Percentiles rank a stretch among this genome's conserved stretches.
Conservation (phyloP, 2,888 invertebrate species). For the Ophion costatus region DNA sequence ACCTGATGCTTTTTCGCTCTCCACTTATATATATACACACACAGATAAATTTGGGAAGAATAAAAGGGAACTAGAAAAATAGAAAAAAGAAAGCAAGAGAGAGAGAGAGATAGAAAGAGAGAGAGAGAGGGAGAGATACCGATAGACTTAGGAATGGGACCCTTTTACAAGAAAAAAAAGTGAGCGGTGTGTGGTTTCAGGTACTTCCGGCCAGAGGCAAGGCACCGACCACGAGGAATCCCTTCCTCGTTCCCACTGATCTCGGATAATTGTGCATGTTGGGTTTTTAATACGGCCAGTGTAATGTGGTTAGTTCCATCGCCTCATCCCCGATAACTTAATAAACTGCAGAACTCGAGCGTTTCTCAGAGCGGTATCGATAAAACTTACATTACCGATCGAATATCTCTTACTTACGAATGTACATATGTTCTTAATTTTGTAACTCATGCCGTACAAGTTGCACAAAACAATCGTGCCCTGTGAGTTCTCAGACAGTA, state of each 20-base stretch:
- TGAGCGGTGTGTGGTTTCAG: conserved; percentile 75
- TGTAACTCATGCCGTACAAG: too few relatives aligned
- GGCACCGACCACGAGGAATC: conserved; percentile 30
- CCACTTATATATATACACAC: too few relatives aligned
- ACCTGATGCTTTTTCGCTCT: too few relatives aligned
- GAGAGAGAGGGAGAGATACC: conserved; percentile 32
- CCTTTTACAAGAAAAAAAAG: conserved; percentile 63
- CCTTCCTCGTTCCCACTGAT: conserved; percentile 40
- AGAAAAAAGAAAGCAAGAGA: too few relatives aligned
- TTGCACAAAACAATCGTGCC: too few relatives aligned
- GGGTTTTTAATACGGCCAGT: conserved; percentile 26
- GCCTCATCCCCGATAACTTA: not conserved
- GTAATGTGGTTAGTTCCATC: conserved; percentile 5
- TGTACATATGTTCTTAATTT: too few relatives aligned
- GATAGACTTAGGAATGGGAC: conserved; percentile 52
- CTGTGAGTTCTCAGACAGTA: too few relatives aligned
- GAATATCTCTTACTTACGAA: too few relatives aligned
- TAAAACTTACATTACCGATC: not conserved
- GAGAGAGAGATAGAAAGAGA: not conserved
- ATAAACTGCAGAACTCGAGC: not conserved
- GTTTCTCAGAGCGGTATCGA: not conserved
- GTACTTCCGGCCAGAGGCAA: conserved; percentile 73
- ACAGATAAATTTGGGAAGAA: conserved; percentile 42
- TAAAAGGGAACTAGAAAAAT: conserved; percentile 18
- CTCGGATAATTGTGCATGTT: conserved; percentile 37